Base-by-base conservation (phyloP, 2,888 invertebrate species). In the Theretra japonica region DNA sequence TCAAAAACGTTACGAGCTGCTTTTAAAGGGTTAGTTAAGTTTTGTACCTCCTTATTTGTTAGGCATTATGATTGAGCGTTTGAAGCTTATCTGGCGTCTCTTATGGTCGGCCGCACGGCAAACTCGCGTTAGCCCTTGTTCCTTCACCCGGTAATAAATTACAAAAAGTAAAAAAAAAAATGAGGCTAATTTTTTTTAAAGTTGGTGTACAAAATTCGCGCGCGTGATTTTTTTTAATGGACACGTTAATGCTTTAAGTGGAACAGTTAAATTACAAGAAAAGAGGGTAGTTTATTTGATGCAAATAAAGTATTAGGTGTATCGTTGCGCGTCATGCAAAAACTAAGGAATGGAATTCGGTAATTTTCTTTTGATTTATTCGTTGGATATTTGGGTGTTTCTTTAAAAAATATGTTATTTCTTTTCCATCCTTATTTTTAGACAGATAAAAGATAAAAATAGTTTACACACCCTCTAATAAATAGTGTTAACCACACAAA, bases 101-200 rank as follows among this genome's bases (percentile, higher is more conserved):
- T 48, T 65, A 65, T 48, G 65, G 23, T 48, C 48, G 65, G 48
- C 48, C 65, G 8, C 65, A 65, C 65, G 65, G 48, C 65, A 65
- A 65, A 48, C 41, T 23, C 65, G 65, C 65, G 65, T 65, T 65
- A 65, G 23, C 65, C 65, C 65, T 23, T 65, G 65, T 65, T 48
- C 11, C 23, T 23, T 23, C 5, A 41, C 65, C 17, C 5, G 48
- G 41, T 65, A 65, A 65, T 65, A 48, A 65, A 65, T 65, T 48
- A 65, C 23, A 62, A 48, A 41, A 65, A 48, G 65, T 65, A 41
- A 48, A 65, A 65, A 50, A 53, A 65, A 62, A 41, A 23, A 17
- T 8, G 23, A 48, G 48, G n/a, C n/a, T 41, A 23, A 48, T 58
- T 58, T 58, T 65, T 33, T 41, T 65, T 17, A 15, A 11, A n/a